These are phyloP conservation scores for Galemys pyrenaicus DNA, from an alignment of 2,113 vertebrate species.

Conservation along the genomic window DNA sequence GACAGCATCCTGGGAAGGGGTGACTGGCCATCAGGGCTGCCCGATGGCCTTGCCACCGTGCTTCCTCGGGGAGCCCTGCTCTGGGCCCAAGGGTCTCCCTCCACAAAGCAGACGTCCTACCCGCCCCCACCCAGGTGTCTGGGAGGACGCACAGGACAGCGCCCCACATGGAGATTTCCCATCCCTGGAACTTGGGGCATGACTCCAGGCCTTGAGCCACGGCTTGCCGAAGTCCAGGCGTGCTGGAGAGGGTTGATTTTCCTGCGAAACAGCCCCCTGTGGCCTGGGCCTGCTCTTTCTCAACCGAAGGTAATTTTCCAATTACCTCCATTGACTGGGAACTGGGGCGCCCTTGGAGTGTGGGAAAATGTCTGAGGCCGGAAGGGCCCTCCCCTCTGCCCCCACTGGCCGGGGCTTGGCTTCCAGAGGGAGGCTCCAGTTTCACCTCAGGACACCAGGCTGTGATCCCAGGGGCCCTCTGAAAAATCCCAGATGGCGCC, in stretches of 20 bases:
- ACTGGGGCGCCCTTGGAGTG: conserved; percentile 41
- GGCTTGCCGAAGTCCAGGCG: background rate
- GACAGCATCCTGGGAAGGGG: no score
- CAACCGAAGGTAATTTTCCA: conserved; percentile 63
- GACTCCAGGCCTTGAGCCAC: background rate
- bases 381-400: conserved; percentile 43
- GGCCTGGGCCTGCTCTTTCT: conserved; percentile 10
- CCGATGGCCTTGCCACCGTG: no score
- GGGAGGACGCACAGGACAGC: background rate
- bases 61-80: background rate
- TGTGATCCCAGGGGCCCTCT: conserved; percentile 37
- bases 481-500: conserved; percentile 65
- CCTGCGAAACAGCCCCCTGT: background rate
- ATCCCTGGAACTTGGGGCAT: fast-evolving
- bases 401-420: background rate
- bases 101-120: background rate
- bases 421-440: conserved; percentile 56
- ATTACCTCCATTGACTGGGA: conserved; percentile 63
- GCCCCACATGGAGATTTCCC: fast-evolving
- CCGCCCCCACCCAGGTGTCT: background rate
- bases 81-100: background rate
- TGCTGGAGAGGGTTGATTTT: background rate
- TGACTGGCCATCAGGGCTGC: no score
- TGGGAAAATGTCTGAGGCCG: conserved; percentile 70
- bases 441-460: conserved; percentile 48